These are phyloP conservation scores for Genyomyrus donnyi DNA, from an alignment of 2,113 vertebrate species.

Conservation along the genomic window DNA sequence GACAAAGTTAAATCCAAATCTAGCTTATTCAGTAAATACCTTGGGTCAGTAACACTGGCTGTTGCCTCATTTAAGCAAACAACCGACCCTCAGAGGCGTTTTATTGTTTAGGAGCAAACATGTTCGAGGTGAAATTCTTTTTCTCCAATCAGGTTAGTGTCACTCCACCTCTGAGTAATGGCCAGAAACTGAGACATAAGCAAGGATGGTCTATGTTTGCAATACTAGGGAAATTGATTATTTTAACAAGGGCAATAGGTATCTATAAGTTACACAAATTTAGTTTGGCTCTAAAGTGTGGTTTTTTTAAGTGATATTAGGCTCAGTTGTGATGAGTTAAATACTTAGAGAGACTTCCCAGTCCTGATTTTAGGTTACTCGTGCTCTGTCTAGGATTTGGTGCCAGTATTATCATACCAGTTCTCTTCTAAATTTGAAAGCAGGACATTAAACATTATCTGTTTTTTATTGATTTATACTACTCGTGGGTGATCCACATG, in stretches of 20 bases:
- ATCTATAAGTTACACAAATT: background rate
- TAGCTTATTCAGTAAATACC: background rate
- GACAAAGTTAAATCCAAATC: background rate
- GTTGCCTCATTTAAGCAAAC: background rate
- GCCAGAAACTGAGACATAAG: background rate
- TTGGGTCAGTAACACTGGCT: background rate
- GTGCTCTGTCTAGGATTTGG: background rate
- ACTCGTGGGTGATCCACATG: background rate
- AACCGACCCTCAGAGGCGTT: background rate
- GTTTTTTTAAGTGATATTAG: background rate
- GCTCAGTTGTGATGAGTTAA: background rate
- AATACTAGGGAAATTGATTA: background rate
- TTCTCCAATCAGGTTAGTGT: background rate
- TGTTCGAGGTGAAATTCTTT: background rate
- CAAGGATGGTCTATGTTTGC: background rate
- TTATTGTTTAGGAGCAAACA: background rate
- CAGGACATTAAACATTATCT: background rate
- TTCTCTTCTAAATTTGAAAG: background rate
- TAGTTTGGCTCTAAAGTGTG: background rate
- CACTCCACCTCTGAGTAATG: background rate
- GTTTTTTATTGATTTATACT: background rate
- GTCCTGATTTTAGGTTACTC: background rate
- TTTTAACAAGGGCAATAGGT: background rate
- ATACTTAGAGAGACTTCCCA: background rate
- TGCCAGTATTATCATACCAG: background rate